Conservation (phyloP, 1,140 invertebrate genomes). For the Polypedilum vanderplanki region DNA sequence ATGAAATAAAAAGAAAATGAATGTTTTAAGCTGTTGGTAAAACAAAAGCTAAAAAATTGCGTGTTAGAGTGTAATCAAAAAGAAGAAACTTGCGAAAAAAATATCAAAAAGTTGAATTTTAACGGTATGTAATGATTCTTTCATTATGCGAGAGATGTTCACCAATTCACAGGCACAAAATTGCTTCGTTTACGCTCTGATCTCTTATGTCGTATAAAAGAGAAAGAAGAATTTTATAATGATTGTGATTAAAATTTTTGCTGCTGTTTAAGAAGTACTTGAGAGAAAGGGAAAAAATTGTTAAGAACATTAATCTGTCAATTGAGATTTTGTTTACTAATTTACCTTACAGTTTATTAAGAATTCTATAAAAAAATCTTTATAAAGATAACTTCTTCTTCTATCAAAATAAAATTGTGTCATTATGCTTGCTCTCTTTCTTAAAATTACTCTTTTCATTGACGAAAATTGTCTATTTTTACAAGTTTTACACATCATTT, state of each 20-base stretch:
- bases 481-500: neutral
- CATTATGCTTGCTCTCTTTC: no score
- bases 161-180: neutral
- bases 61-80: neutral
- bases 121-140: neutral
- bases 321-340: no score
- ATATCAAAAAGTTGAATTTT: neutral
- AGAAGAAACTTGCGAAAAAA: neutral
- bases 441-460: no score
- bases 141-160: neutral
- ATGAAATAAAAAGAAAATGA: neutral
- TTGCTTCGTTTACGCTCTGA: neutral
- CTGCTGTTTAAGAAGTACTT: neutral
- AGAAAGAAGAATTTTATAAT: neutral
- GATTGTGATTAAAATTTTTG: neutral
- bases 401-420: no score
- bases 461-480: no score
- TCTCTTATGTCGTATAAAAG: neutral
- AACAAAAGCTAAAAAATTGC: constrained; percentile 1
- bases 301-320: no score
- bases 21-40: neutral
- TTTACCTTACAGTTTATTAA: no score
- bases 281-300: neutral
- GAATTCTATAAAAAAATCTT: no score
- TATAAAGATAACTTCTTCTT: no score